Evolutionary conservation across 2,888 invertebrate genomes (phyloP).

Genomic region (Drosophila limbata): DNA sequence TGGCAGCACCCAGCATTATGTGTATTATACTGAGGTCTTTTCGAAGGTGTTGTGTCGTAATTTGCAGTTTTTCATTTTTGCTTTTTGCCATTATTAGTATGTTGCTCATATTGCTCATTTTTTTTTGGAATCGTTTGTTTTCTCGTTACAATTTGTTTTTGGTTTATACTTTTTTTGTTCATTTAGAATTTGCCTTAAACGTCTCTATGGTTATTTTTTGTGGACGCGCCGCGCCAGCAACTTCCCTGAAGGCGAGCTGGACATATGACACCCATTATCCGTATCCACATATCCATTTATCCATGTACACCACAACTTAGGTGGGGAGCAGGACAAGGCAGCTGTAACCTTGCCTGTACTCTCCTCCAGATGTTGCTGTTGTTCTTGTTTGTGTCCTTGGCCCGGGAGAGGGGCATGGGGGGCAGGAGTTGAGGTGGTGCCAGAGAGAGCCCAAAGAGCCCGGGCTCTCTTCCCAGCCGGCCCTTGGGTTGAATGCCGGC

Average conservation of each 20-base stretch:
- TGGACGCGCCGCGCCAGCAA: constrained; percentile 58
- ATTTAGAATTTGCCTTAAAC: constrained; percentile 82
- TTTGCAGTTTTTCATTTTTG: constrained; percentile 78
- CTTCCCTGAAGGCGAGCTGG: constrained; percentile 27
- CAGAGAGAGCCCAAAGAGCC: constrained; percentile 22
- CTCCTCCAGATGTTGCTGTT: constrained; percentile 10
- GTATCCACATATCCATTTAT: background rate
- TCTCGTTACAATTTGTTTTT: constrained; percentile 65
- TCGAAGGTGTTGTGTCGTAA: constrained; percentile 80
- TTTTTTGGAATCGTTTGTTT: constrained; percentile 64
- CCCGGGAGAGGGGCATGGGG: too few relatives aligned
- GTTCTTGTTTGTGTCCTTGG: constrained; percentile 4
- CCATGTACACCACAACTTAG: constrained; percentile 12
- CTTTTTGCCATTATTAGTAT: constrained; percentile 69
- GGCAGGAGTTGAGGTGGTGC: background rate
- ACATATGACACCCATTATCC: background rate
- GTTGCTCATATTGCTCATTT: constrained; percentile 74
- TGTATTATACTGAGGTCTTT: constrained; percentile 75
- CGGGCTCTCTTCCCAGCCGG: constrained; percentile 24
- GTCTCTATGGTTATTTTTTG: constrained; percentile 83
- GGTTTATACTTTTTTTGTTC: constrained; percentile 74
- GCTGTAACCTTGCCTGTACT: background rate
- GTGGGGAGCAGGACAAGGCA: background rate
- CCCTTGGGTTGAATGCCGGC: constrained; percentile 8
- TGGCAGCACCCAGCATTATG: constrained; percentile 71